Evolutionary conservation across 2,797 vertebrate species (phyloP), one percentile per base, ranked within the genome.

Genomic region (Oreonectes daqikongensis): DNA sequence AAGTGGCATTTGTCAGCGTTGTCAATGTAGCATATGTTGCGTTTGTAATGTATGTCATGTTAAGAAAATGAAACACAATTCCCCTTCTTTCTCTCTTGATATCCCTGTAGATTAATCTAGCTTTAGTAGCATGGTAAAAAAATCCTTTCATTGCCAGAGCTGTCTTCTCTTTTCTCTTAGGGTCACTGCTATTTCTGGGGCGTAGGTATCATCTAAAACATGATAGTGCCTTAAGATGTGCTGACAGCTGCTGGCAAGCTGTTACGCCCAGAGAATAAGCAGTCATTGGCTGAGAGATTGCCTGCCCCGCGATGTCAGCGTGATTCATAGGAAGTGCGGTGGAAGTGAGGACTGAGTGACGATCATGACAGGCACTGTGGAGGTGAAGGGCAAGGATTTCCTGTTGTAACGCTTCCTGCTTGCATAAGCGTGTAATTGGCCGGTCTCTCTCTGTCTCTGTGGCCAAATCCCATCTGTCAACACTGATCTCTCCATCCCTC

Each of bases 381-480:
- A 69, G 73, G 60, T 77, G 28, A 79, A 64, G 72, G 48, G 32
- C 22, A 32, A 63, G 52, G 28, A 63, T 75, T 75, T 77, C 74
- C 79, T 20, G 17, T 46, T 72, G 52, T 26, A 59, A 48, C 50
- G 40, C 78, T 73, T 75, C 74, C 60, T 7, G 67, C 73, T 65
- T 64, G 50, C 69, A 61, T 69, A 71, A 73, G 68, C 75, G 24
- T 78, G 77, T 83, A 78, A 85, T 80, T 68, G 68, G 44, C 57
- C 40, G 12, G 65, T 61, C 77, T 22, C 52, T 75, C 81, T 72
- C 55, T 78, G 72, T 65, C 74, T 81, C 40, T 69, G 48, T 61
- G 80, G 72, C 82, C 77, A 83, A 74, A 81, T 75, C 68, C 35
- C n/a, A n/a, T 80, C 75, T 83, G 79, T 84, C 84, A 81, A 71